Percentiles rank a stretch among this genome's conserved stretches.
Conservation (phyloP, 2,113 vertebrate genomes). For the Ellobius talpinus region DNA sequence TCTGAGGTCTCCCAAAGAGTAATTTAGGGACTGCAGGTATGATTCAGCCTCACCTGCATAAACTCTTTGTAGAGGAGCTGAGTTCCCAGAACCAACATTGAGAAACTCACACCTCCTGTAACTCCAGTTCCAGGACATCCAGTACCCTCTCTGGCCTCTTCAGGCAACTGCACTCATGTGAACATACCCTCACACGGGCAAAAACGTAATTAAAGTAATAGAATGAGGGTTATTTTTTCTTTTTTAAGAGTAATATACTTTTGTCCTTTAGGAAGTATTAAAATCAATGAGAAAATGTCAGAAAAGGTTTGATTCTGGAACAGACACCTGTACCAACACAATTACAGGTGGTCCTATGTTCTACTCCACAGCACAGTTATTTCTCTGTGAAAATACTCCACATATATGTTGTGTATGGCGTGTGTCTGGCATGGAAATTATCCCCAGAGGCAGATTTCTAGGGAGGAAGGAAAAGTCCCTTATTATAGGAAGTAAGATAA, state of each 20-base stretch:
- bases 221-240: no score
- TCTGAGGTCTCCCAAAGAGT: background rate
- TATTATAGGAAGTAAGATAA: background rate
- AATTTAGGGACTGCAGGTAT: background rate
- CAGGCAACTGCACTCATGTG: background rate
- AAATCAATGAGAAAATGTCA: background rate
- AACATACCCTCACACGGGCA: background rate
- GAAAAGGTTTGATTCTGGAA: background rate
- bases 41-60: background rate
- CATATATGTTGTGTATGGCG: background rate
- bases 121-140: background rate
- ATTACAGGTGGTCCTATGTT: background rate
- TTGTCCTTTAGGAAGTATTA: constrained; percentile 2
- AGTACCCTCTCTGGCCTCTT: background rate
- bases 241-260: background rate
- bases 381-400: background rate
- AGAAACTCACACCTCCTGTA: background rate
- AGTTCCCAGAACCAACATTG: background rate
- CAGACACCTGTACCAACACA: background rate
- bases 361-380: background rate
- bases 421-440: background rate
- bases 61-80: background rate
- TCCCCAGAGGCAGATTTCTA: background rate
- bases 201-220: background rate
- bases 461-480: background rate